A percentile compares a stretch with the other conserved stretches of the same genome.
Evolutionary conservation across 2,888 invertebrate species (phyloP).

Genomic region (Crossocerus cetratus): DNA sequence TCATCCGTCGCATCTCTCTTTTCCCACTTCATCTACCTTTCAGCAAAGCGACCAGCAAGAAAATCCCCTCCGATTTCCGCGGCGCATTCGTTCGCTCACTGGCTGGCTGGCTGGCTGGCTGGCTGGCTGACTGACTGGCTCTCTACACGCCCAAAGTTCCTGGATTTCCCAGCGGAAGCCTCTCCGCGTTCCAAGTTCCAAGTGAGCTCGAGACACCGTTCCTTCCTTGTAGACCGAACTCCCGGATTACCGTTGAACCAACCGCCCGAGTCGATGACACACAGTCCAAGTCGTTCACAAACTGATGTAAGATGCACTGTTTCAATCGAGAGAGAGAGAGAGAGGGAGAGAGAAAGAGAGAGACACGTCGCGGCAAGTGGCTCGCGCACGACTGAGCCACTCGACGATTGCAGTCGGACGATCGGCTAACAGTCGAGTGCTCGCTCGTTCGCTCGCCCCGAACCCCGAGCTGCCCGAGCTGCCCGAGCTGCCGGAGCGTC

Average conservation of each 20-base stretch:
- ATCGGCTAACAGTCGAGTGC: conserved; percentile 19
- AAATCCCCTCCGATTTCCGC: conserved; percentile 37
- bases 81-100: neutral
- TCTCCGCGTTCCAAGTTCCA: no score
- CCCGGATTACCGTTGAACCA: no score
- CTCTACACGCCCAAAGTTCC: neutral
- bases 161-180: no score
- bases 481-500: neutral
- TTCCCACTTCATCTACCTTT: neutral
- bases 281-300: no score
- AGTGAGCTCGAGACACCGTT: no score
- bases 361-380: conserved; percentile 25
- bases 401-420: conserved; percentile 39
- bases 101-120: neutral
- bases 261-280: no score
- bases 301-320: no score
- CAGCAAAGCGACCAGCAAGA: conserved; percentile 20
- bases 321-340: no score
- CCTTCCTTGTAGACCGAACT: no score
- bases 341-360: no score
- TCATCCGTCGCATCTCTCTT: conserved; percentile 10
- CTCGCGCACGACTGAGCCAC: conserved; percentile 57
- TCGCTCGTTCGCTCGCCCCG: neutral
- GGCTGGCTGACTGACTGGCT: neutral
- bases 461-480: no score